Evolutionary conservation across 2,797 vertebrate species (phyloP).

Genomic region (Chrysocyon brachyurus): DNA sequence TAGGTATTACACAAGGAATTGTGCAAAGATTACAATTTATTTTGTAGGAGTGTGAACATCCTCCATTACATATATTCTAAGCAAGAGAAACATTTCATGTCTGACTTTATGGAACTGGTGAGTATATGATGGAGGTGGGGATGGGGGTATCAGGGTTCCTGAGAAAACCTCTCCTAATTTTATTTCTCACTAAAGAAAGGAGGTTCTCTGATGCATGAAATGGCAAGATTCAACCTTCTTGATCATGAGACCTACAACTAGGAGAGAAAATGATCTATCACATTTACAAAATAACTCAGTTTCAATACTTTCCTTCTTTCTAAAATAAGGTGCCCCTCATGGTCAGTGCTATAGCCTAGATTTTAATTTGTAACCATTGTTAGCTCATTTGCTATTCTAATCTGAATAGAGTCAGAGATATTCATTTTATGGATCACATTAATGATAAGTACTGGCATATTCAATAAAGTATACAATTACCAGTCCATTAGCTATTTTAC

Average conservation of each 20-base stretch:
- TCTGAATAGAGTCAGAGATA: constrained; percentile 63
- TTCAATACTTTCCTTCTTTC: constrained; percentile 32
- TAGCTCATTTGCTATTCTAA: constrained; percentile 68
- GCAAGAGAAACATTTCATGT: background rate
- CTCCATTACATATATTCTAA: background rate
- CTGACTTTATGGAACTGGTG: background rate
- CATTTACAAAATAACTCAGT: constrained; percentile 36
- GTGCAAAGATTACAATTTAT: background rate
- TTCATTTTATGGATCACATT: constrained; percentile 70
- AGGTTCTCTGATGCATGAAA: background rate
- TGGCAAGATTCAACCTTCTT: background rate
- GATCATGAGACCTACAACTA: background rate
- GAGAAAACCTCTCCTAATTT: background rate
- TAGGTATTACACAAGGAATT: background rate
- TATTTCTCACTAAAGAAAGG: constrained; percentile 10
- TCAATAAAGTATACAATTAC: constrained; percentile 72
- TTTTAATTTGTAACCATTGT: constrained; percentile 64
- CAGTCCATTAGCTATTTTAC: constrained; percentile 72
- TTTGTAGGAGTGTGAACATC: background rate
- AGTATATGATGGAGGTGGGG: background rate
- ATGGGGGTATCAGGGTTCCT: background rate
- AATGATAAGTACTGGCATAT: constrained; percentile 64
- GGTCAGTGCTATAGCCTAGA: background rate
- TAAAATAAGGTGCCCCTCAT: constrained; percentile 3
- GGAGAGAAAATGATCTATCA: constrained; percentile 13